phyloP scores from a whole-genome alignment of 1,140 invertebrate genomes.

The Yoshiicerus persimilis region DNA sequence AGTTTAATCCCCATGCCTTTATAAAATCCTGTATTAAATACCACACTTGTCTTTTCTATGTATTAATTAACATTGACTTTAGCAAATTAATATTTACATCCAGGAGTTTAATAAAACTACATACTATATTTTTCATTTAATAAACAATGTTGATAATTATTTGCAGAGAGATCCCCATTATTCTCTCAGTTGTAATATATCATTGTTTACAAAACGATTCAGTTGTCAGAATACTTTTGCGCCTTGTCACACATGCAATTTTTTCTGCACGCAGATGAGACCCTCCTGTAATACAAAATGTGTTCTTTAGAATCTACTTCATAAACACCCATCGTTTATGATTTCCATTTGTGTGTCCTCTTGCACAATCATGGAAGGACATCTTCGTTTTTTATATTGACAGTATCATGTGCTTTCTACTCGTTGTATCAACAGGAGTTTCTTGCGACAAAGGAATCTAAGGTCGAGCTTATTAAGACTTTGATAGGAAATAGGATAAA shows the following conservation, averaged over 20 bases:
- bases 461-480: neutral
- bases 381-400: neutral
- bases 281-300: no score
- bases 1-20: no score
- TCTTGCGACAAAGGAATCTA: neutral
- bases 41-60: no score
- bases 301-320: no score
- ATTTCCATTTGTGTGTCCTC: neutral
- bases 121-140: no score
- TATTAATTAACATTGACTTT: no score
- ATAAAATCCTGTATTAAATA: no score
- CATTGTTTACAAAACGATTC: neutral
- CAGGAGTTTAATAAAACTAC: no score
- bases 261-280: no score
- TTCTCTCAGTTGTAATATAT: neutral
- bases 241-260: neutral
- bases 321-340: no score
- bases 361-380: neutral
- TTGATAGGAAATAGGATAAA: neutral
- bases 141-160: neutral
- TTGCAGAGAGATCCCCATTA: neutral
- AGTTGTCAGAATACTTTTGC: neutral
- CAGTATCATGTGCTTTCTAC: neutral
- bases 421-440: neutral
- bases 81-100: no score